Conservation (phyloP, 2,113 vertebrate genomes). For the Neotoma lepida region DNA sequence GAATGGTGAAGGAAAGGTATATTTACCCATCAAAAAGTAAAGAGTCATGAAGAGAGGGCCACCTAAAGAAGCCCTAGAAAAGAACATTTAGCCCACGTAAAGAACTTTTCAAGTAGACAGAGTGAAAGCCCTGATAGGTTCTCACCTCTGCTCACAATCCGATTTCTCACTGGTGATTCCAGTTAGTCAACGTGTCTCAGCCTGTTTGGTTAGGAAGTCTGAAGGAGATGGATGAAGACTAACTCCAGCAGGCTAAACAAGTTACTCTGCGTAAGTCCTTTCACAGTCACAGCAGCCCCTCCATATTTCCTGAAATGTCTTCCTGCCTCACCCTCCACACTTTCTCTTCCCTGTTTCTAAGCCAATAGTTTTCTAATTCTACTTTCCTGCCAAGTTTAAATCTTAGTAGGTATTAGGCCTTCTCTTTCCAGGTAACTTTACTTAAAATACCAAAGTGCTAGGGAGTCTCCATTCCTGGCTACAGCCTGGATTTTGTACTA, state of each 20-base stretch:
- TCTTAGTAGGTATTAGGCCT: not conserved
- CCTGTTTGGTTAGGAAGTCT: not conserved
- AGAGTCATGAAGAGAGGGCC: not conserved
- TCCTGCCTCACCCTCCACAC: not conserved
- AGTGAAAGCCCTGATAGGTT: not conserved
- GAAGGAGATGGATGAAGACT: not conserved
- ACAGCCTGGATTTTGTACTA: not conserved
- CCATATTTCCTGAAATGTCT: not conserved
- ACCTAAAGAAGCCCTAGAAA: not conserved
- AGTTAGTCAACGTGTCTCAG: not conserved
- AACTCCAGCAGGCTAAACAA: not conserved
- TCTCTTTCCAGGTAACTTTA: not conserved
- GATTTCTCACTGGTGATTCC: not conserved
- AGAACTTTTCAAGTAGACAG: not conserved
- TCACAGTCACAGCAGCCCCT: not conserved
- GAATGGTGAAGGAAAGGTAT: not conserved
- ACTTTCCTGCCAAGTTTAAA: not conserved
- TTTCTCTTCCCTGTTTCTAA: not conserved
- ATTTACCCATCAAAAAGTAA: not conserved
- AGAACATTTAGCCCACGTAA: not conserved
- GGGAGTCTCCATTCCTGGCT: not conserved
- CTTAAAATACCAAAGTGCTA: not conserved
- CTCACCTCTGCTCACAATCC: not conserved
- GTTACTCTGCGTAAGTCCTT: not conserved
- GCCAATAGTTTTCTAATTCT: not conserved